Evolutionary conservation across 2,113 vertebrate species (phyloP).

Genomic region (Donacobius atricapilla): DNA sequence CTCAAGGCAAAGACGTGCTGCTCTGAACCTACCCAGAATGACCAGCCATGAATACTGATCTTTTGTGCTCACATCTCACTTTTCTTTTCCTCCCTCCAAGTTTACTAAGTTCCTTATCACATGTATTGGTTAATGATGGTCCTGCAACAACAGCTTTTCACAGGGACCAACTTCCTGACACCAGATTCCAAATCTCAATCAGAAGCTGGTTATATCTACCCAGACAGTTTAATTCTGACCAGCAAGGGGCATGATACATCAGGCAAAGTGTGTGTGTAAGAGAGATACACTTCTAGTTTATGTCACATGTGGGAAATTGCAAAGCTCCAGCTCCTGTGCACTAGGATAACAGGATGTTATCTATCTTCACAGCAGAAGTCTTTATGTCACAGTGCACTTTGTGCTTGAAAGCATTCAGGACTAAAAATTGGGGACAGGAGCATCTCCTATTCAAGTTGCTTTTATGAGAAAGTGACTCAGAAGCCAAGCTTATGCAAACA

Average conservation of each 20-base stretch:
- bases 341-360: neutral
- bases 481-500: conserved; percentile 18
- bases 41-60: neutral
- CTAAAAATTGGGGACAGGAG: conserved; percentile 14
- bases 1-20: neutral
- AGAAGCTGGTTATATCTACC: neutral
- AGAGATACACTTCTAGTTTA: neutral
- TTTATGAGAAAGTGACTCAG: conserved; percentile 34
- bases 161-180: neutral
- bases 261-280: neutral
- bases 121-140: neutral
- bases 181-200: neutral
- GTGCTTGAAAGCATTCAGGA: neutral
- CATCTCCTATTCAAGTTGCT: neutral
- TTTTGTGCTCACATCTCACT: neutral
- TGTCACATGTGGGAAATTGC: neutral
- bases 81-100: neutral
- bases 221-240: neutral
- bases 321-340: neutral
- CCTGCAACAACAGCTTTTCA: neutral
- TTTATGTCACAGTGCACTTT: neutral
- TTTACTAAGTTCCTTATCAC: neutral
- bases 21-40: neutral
- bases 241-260: neutral
- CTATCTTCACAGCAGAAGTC: neutral